Conservation (phyloP, 2,888 invertebrate species). For the Tromatobia lineatoria region DNA sequence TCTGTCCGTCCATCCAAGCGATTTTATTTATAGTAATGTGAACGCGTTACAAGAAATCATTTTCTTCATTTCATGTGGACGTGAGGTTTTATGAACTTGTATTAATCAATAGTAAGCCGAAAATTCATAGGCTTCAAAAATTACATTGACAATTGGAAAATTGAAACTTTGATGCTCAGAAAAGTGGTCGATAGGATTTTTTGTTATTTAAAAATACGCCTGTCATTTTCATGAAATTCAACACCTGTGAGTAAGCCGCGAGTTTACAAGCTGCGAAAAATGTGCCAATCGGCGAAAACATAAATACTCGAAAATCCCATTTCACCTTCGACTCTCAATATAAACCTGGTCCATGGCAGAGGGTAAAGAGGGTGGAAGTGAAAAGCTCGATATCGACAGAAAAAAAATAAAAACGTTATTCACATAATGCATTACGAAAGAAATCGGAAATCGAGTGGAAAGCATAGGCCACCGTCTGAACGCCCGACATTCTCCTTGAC, state of each 20-base stretch:
- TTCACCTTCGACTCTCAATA: neutral
- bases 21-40: too few relatives aligned
- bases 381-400: neutral
- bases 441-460: conserved; percentile 33
- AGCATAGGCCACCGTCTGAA: conserved; percentile 9
- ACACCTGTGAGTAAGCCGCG: neutral
- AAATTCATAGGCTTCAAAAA: too few relatives aligned
- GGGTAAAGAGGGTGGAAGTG: neutral
- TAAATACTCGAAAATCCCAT: neutral
- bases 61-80: too few relatives aligned
- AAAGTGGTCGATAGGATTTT: neutral
- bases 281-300: neutral
- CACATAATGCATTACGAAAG: conserved; percentile 25
- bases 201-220: neutral
- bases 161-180: neutral
- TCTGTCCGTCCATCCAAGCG: too few relatives aligned
- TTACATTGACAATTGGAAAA: too few relatives aligned
- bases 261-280: conserved; percentile 1
- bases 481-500: neutral
- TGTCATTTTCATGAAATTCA: neutral
- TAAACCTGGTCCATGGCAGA: neutral
- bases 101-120: too few relatives aligned
- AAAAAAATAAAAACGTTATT: conserved; percentile 11
- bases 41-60: too few relatives aligned
- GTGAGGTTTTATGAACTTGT: too few relatives aligned